Conservation (phyloP, 2,113 vertebrate species). For the Australoheros scitulus region DNA sequence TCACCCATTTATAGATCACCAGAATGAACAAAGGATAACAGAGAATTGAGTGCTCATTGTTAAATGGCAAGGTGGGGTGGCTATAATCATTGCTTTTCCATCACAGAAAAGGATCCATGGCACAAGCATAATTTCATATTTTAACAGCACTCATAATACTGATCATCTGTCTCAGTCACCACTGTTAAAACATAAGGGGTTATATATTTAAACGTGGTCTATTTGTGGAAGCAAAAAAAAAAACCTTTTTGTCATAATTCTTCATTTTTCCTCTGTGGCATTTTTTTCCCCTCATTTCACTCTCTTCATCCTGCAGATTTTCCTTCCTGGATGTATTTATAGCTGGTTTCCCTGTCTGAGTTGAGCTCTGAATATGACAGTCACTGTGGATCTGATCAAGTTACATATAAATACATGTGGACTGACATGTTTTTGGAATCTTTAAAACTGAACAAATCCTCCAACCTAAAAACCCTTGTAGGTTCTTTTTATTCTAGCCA, state of each 20-base stretch:
- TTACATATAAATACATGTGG: conserved; percentile 30
- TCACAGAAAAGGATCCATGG: not conserved
- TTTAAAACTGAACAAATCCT: not conserved
- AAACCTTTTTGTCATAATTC: not conserved
- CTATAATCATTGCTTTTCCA: no score
- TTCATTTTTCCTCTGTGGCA: not conserved
- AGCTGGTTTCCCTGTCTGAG: conserved; percentile 26
- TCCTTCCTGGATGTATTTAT: conserved; percentile 38
- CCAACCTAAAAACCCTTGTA: not conserved
- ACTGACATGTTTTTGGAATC: conserved; percentile 17
- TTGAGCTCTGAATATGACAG: conserved; percentile 31
- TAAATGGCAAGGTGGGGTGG: no score
- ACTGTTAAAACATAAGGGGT: not conserved
- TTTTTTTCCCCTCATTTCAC: not conserved
- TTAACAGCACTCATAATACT: not conserved
- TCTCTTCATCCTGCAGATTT: not conserved
- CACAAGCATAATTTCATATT: not conserved
- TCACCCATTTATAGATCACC: not conserved
- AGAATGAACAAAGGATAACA: not conserved
- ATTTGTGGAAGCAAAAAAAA: not conserved
- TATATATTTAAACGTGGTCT: not conserved
- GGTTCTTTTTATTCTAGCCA: not conserved
- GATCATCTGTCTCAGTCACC: not conserved
- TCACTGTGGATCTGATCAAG: conserved; percentile 31
- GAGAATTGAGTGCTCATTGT: not conserved